Percentiles rank a stretch among this genome's conserved stretches.
phyloP scores from a whole-genome alignment of 2,888 invertebrate genomes.

The Chouioia cunea region DNA sequence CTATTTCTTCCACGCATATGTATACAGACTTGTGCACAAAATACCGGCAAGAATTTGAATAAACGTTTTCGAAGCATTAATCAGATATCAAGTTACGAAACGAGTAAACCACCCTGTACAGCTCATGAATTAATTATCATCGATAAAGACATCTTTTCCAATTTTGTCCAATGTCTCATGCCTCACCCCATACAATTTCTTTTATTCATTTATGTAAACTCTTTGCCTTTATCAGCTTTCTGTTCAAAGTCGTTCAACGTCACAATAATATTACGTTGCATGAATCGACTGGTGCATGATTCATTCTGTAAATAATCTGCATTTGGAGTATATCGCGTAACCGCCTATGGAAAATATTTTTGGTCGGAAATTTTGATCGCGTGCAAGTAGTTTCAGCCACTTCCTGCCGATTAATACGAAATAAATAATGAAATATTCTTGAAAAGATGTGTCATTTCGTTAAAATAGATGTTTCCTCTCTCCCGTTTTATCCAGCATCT shows the following conservation, averaged over 20 bases:
- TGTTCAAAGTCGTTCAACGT: slow-evolving; percentile 12
- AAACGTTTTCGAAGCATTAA: too few relatives aligned
- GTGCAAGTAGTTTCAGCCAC: slow-evolving; percentile 25
- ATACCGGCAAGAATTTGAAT: too few relatives aligned
- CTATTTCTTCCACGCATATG: too few relatives aligned
- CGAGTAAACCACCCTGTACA: too few relatives aligned
- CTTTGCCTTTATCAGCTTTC: background rate
- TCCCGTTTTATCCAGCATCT: too few relatives aligned
- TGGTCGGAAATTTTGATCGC: background rate
- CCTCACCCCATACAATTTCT: background rate
- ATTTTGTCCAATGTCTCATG: too few relatives aligned
- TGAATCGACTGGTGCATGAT: slow-evolving; percentile 52
- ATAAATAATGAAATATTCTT: background rate
- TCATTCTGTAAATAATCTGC: slow-evolving; percentile 53
- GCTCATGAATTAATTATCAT: too few relatives aligned
- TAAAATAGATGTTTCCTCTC: too few relatives aligned
- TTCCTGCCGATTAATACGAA: slow-evolving; percentile 9
- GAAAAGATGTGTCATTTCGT: too few relatives aligned
- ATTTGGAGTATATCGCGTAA: slow-evolving; percentile 39
- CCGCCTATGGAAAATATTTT: slow-evolving; percentile 48
- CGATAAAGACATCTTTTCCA: too few relatives aligned
- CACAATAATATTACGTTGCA: slow-evolving; percentile 31
- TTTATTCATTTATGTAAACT: background rate
- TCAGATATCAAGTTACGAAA: too few relatives aligned
- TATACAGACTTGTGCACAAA: too few relatives aligned